Conservation (phyloP, 2,113 vertebrate genomes). For the Callopanchax toddi region DNA sequence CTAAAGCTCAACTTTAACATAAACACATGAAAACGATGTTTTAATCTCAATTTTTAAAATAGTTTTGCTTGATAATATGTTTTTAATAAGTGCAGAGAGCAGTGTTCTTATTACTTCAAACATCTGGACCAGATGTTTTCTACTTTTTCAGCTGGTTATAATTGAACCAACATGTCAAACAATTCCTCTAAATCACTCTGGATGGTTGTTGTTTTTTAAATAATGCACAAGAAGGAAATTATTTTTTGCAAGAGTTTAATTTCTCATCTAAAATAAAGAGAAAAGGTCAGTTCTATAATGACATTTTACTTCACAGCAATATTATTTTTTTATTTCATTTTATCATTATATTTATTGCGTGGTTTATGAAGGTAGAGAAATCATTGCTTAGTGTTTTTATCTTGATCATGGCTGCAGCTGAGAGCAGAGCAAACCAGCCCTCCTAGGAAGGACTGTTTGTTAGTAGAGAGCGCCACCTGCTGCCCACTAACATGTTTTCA, state of each 20-base stretch:
- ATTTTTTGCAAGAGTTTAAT: no score
- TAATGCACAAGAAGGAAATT: no score
- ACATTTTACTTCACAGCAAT: no score
- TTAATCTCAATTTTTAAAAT: neutral
- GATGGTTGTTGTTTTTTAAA: no score
- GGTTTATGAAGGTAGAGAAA: no score
- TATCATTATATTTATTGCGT: neutral
- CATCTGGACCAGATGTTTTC: neutral
- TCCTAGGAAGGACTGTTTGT: slow-evolving; percentile 45
- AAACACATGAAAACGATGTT: neutral
- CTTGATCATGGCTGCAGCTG: slow-evolving; percentile 56
- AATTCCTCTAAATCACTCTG: no score
- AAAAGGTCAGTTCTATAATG: no score
- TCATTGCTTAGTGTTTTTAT: neutral
- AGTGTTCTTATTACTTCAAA: slow-evolving; percentile 7
- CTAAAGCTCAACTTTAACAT: no score
- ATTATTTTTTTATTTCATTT: neutral
- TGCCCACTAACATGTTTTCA: slow-evolving; percentile 31
- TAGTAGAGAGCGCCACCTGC: slow-evolving; percentile 76
- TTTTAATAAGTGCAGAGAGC: no score
- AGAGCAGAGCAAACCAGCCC: slow-evolving; percentile 13
- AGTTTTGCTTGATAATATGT: no score
- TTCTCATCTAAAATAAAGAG: no score
- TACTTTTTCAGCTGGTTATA: neutral
- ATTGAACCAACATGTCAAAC: neutral